Evolutionary conservation across 2,113 vertebrate genomes (phyloP), one percentile per base, ranked within the genome.

Genomic region (Catharus fuscescens): DNA sequence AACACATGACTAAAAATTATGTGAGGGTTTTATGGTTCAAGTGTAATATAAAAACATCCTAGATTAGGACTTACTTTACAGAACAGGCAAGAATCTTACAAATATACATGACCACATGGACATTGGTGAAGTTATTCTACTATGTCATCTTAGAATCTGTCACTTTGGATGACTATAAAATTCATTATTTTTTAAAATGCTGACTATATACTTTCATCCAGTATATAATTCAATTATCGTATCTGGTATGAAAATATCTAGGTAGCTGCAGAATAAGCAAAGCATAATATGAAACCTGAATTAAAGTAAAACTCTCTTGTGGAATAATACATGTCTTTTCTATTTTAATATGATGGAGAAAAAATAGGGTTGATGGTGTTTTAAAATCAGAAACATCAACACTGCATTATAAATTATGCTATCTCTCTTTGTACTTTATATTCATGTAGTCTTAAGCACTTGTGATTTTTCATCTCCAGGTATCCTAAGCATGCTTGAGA

Each of bases 371-470:
- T 96, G 60, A 93, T 26, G 24, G 14, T 53, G 9, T 80, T 94
- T 97, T 88, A 78, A 95, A 97, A 94, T 83, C 86, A 96, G 80
- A 95, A 94, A 60, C 29, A 62, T 38, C 76, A 44, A 80, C 64
- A 65, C 76, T 92, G 82, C 86, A 95, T 95, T 95, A 96, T 72
- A 97, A 95, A 96, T 86, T 19, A 96, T 44, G 31, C 64, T 76
- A 7, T 87, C 32, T 86, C 77, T 74, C 32, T 67, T 53, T 77
- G 64, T 69, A 65, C 28, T 88, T 92, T 60, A 64, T 86, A 95
- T 64, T 92, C 65, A 70, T 81, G 60, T 65, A 93, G 76, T 95
- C 92, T 94, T 95, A 61, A 88, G 73, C 34, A 17, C 82, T 92
- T 93, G 70, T 90, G 83, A 84, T 64, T 95, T 81, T 88, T 86